Conservation (phyloP, 2,888 invertebrate species). For the Ormyrus labotus region DNA sequence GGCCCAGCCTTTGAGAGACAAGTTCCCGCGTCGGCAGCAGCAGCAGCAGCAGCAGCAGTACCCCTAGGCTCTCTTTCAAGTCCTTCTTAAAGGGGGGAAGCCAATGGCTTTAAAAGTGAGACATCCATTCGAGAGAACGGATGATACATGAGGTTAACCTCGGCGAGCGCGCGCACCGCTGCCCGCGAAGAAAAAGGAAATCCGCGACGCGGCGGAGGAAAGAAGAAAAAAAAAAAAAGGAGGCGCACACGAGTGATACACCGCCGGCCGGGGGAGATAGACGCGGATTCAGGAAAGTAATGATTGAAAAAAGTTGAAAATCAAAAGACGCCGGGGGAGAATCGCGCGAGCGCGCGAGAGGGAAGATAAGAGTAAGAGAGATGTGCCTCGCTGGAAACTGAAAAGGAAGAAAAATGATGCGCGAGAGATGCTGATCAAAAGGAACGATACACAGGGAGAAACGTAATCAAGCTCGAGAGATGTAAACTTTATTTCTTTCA, state of each 20-base stretch:
- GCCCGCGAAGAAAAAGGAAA: constrained; percentile 18
- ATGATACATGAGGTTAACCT: constrained; percentile 54
- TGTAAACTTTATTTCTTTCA: neutral
- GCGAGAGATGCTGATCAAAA: constrained; percentile 42
- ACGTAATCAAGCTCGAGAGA: constrained; percentile 27
- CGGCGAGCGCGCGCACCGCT: neutral
- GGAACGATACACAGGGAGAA: constrained; percentile 30
- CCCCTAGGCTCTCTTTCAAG: constrained; percentile 16
- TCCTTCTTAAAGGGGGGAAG: constrained; percentile 3
- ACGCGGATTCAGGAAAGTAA: constrained; percentile 42
- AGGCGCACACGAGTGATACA: neutral
- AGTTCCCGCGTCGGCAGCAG: constrained; percentile 17
- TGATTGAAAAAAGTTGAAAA: constrained; percentile 44
- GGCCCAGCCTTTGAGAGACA: constrained; percentile 33
- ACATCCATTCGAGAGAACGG: constrained; percentile 38
- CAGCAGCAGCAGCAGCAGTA: neutral
- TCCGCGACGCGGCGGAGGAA: neutral
- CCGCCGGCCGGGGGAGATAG: constrained; percentile 8
- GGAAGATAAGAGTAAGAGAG: constrained; percentile 8
- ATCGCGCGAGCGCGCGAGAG: neutral
- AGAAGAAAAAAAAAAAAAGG: neutral
- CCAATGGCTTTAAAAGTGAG: constrained; percentile 43
- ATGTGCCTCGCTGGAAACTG: neutral
- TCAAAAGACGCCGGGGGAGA: constrained; percentile 25
- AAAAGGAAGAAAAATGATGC: constrained; percentile 37